A percentile compares a stretch with the other conserved stretches of the same genome.
These are phyloP conservation scores for Zootermopsis nevadensis DNA, from an alignment of 2,888 invertebrate species.

Conservation along the genomic window DNA sequence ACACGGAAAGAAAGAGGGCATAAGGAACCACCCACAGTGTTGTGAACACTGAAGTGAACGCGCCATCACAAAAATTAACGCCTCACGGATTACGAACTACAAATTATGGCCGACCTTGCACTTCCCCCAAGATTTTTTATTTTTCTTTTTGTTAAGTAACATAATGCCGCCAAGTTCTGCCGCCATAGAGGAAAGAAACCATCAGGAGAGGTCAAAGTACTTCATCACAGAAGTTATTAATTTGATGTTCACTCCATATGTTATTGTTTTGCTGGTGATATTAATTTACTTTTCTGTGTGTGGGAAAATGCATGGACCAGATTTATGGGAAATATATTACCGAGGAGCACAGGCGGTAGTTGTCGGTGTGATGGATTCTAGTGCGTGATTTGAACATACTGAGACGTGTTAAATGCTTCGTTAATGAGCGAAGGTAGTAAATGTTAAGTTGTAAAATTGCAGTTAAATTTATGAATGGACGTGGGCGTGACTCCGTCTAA, in stretches of 20 bases:
- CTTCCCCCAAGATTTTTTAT: constrained; percentile 8
- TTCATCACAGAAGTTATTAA: constrained; percentile 32
- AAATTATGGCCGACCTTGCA: constrained; percentile 31
- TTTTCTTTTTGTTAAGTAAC: background rate
- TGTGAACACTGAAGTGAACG: background rate
- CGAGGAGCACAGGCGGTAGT: background rate
- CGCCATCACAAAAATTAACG: constrained; percentile 35
- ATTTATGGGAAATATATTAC: background rate
- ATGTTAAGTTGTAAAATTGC: constrained; percentile 14
- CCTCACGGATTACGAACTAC: constrained; percentile 32
- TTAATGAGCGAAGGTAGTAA: constrained; percentile 17
- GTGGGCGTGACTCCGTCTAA: background rate
- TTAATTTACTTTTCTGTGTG: background rate
- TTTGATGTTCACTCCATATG: constrained; percentile 25
- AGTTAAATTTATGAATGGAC: constrained; percentile 21
- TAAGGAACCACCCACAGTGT: constrained; percentile 20
- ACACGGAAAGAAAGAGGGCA: background rate
- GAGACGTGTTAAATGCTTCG: constrained; percentile 9
- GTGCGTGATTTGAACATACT: constrained; percentile 9
- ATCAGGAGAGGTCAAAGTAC: constrained; percentile 35
- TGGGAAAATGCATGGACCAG: background rate
- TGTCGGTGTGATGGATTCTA: background rate
- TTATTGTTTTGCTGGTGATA: background rate
- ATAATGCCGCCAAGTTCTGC: background rate
- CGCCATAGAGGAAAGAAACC: constrained; percentile 14